Evolutionary conservation across 2,888 invertebrate species (phyloP).

Genomic region (Cheilosia soror): DNA sequence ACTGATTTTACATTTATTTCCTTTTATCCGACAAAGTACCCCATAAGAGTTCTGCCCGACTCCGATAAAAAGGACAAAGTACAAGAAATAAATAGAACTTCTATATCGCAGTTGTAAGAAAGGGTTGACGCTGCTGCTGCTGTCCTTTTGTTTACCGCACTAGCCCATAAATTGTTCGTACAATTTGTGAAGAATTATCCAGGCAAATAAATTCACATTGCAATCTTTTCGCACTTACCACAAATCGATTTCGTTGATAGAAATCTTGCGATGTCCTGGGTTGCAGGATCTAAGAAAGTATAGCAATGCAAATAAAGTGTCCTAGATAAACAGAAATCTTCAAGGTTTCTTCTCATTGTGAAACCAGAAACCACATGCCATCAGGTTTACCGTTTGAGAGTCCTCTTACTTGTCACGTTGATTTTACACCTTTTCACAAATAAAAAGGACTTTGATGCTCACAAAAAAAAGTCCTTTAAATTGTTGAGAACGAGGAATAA

Average conservation of each 20-base stretch:
- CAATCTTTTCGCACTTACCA: slow-evolving; percentile 35
- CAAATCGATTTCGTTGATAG: slow-evolving; percentile 59
- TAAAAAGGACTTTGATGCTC: slow-evolving; percentile 37
- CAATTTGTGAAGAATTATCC: slow-evolving; percentile 67
- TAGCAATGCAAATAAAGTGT: slow-evolving; percentile 50
- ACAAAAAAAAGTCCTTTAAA: slow-evolving; percentile 70
- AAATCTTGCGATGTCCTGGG: slow-evolving; percentile 29
- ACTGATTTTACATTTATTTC: slow-evolving; percentile 75
- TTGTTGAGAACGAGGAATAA: neutral
- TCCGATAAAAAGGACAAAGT: slow-evolving; percentile 68
- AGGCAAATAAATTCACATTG: slow-evolving; percentile 50
- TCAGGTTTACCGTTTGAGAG: slow-evolving; percentile 11
- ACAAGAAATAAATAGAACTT: slow-evolving; percentile 63
- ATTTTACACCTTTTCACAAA: slow-evolving; percentile 64
- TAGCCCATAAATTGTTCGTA: slow-evolving; percentile 35
- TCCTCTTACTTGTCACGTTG: slow-evolving; percentile 40
- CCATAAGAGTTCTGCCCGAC: slow-evolving; percentile 29
- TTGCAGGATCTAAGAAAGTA: slow-evolving; percentile 4
- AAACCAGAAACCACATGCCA: slow-evolving; percentile 10
- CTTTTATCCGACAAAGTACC: slow-evolving; percentile 58
- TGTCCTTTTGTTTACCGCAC: slow-evolving; percentile 46
- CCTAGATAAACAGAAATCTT: slow-evolving; percentile 36
- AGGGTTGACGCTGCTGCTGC: slow-evolving; percentile 23
- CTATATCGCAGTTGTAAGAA: slow-evolving; percentile 32
- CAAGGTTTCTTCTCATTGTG: slow-evolving; percentile 24